These are phyloP conservation scores for Rhyacichthys aspro DNA, from an alignment of 2,797 vertebrate genomes.

Conservation along the genomic window DNA sequence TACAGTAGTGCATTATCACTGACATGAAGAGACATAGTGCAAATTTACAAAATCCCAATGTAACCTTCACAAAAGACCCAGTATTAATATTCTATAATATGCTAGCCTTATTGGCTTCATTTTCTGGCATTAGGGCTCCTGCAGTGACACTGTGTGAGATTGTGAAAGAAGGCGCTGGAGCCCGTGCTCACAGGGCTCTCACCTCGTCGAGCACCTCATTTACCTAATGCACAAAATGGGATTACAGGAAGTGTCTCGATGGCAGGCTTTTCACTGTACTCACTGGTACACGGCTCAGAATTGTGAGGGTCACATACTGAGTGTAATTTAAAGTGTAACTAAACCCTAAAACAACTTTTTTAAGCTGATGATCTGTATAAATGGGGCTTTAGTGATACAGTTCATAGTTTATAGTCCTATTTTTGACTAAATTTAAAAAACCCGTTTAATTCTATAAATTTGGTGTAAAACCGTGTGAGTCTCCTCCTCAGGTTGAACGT, in stretches of 20 bases:
- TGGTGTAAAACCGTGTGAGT: too few species aligned
- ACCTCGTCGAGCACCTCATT: constrained; percentile 37
- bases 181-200: constrained; percentile 5
- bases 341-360: too few species aligned
- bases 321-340: constrained; percentile 14
- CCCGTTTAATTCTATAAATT: too few species aligned
- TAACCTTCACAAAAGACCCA: background rate
- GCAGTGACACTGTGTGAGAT: constrained; percentile 25
- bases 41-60: constrained; percentile 21
- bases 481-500: too few species aligned
- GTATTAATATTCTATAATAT: constrained; percentile 13
- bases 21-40: constrained; percentile 15
- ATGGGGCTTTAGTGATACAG: too few species aligned
- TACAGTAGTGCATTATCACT: constrained; percentile 5
- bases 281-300: background rate
- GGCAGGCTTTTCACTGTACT: constrained; percentile 9
- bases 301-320: background rate
- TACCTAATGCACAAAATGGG: constrained; percentile 46
- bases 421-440: too few species aligned
- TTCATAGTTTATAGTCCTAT: too few species aligned
- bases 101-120: constrained; percentile 3
- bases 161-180: constrained; percentile 34
- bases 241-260: constrained; percentile 17
- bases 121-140: constrained; percentile 9
- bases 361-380: too few species aligned